phyloP scores from a whole-genome alignment of 2,888 invertebrate genomes.

The Alloplasta piceator region DNA sequence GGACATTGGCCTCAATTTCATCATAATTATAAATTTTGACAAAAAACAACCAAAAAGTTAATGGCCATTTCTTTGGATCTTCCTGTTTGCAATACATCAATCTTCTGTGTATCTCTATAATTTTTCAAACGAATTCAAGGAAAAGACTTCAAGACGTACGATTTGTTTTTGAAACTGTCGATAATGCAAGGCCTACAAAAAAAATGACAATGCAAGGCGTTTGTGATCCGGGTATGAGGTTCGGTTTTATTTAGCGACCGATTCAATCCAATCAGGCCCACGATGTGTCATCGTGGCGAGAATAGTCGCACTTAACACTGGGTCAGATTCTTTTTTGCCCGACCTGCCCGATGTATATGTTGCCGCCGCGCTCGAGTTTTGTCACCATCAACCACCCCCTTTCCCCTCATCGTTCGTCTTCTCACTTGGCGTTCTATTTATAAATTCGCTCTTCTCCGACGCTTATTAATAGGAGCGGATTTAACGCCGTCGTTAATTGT shows the following conservation, averaged over 20 bases:
- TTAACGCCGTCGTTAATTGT: slow-evolving; percentile 77
- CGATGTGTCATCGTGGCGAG: slow-evolving; percentile 79
- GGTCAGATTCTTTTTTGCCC: slow-evolving; percentile 73
- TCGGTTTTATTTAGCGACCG: slow-evolving; percentile 69
- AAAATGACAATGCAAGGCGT: slow-evolving; percentile 7
- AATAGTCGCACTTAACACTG: slow-evolving; percentile 79
- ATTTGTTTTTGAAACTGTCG: slow-evolving; percentile 7
- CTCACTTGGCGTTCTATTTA: slow-evolving; percentile 73
- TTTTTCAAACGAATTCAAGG: no score
- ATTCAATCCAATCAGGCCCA: slow-evolving; percentile 73
- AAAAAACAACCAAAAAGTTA: no score
- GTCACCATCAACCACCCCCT: slow-evolving; percentile 65
- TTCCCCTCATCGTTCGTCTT: slow-evolving; percentile 68
- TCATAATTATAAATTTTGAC: no score
- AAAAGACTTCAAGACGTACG: not conserved
- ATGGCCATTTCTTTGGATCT: no score
- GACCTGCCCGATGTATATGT: slow-evolving; percentile 75
- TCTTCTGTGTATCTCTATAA: no score
- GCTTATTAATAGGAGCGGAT: slow-evolving; percentile 78
- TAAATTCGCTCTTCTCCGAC: slow-evolving; percentile 72
- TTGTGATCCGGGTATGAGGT: slow-evolving; percentile 54
- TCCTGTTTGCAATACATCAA: no score
- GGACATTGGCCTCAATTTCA: no score
- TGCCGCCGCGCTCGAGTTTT: slow-evolving; percentile 67
- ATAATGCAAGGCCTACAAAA: not conserved